A percentile compares a stretch with the other conserved stretches of the same genome.
phyloP scores from a whole-genome alignment of 1,140 invertebrate genomes.

The Scylla paramamosain region DNA sequence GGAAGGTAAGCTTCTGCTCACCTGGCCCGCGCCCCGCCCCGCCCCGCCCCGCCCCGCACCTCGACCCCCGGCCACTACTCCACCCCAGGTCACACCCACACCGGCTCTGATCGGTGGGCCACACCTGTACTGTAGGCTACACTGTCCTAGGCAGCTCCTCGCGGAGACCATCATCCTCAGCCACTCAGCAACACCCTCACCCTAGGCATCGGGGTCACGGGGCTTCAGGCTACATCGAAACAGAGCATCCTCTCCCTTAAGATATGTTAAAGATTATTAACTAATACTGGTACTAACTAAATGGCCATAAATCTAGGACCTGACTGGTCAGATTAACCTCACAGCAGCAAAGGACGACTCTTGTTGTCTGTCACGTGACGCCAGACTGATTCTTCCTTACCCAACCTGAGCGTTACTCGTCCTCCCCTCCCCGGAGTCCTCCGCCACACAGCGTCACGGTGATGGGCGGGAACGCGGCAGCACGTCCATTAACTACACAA shows the following conservation, averaged over 20 bases:
- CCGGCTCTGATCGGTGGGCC: not conserved
- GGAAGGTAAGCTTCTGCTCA: conserved; percentile 70
- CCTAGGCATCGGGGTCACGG: not conserved
- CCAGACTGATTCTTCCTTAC: not conserved
- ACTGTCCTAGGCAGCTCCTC: not conserved
- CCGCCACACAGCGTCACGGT: not conserved
- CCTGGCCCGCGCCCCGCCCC: conserved; percentile 28
- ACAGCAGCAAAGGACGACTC: not conserved
- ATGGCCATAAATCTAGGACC: not conserved
- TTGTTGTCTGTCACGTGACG: not conserved
- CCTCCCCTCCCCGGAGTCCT: not conserved
- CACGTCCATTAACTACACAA: not conserved
- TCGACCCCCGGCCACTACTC: conserved; percentile 32
- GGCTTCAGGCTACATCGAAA: not conserved
- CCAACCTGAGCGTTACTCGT: not conserved
- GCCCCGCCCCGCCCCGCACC: conserved; percentile 42
- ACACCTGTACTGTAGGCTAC: conserved; percentile 28
- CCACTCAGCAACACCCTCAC: not conserved
- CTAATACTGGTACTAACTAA: not conserved
- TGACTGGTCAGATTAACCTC: not conserved
- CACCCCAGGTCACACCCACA: not conserved
- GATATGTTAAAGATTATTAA: not conserved
- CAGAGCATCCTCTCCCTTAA: not conserved
- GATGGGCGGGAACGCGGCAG: not conserved
- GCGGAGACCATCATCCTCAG: conserved; percentile 9